Base-by-base conservation (phyloP, 2,797 vertebrate genomes). In the Neosalanx taihuensis region DNA sequence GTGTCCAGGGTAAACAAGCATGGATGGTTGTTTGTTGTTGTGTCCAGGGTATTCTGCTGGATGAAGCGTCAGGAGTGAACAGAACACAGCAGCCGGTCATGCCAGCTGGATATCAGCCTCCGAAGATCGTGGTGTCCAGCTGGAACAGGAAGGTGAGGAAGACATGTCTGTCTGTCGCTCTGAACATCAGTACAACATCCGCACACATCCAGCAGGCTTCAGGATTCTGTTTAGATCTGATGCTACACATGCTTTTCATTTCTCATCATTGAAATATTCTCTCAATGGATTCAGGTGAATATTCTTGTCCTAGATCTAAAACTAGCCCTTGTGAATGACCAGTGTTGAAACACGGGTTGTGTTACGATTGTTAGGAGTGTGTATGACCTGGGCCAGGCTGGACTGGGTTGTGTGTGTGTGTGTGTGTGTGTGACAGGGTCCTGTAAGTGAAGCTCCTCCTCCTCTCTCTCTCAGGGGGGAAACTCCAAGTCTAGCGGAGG, bases 81-180 rank as follows among this genome's bases (percentile, higher is more conserved):
- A 92, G 94, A 76, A 95, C 90, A 82, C 94, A 97, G 77, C 94
- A 97, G 72, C 97, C 97, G 29, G 87, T 99, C 69, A 94, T 99
- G 76, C 97, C 97, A 37, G 91, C 89, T 6, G 97, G 97, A 1
- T 86, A 95, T 60, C 95, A 97, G 88, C 88, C 94, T 30, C 96
- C 96, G 0, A 95, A 97, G 89, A 95, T 95, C 0, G 89, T 99
- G 0, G 68, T 99, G 81, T 99, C 97, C 83, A 99, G 97, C 91
- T 99, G 97, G 97, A 99, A 99, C 90, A 95, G 96, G 20, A 98
- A 94, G 95, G 97, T 98, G 77, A 69, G 9, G 2, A 23, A 10
- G 31, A 51, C 56, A 30, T 67, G 29, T 73, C 13, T 51, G 23
- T 61, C 70, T 41, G 9, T 41, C 9, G 5, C 2, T 79, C 51